Evolutionary conservation across 2,797 vertebrate species (phyloP), one percentile per base, ranked within the genome.

Genomic region (Sebastes umbrosus): DNA sequence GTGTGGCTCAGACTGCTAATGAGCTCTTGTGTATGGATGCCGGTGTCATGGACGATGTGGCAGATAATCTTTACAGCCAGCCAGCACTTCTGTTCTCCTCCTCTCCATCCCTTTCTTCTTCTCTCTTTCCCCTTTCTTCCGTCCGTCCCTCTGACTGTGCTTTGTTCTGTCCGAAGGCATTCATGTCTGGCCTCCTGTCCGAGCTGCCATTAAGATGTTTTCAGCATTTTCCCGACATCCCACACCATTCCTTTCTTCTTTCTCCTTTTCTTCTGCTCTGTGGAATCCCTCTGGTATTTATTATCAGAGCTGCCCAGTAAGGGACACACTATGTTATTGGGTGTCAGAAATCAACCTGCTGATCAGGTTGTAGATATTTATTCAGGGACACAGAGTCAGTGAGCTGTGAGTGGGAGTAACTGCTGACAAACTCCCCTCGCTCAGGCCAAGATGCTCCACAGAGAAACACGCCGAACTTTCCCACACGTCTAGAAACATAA

Each of bases 1-100:
- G 92, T 84, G 82, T 77, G 86, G 57, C 80, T 84, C 79, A 67
- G 87, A 93, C 93, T 93, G 87, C 94, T 95, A 94, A 96, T 95
- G 92, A 93, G 87, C 60, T 22, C 80, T 84, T 32, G 60, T 22
- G 60, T 22, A 20, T 12, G 60, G 14, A 46, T 75, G 55, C 73
- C 60, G 32, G 81, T 66, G 78, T 88, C 75, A 65, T 36, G 82
- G 82, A n/a, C 46, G 13, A 27, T 65, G 67, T 86, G 75, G 71
- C 79, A 86, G 75, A 87, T 85, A 83, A 88, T 92, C 87, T 89
- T 86, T 91, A 83, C 20, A 78, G 77, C 14, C 29, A 31, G 29
- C 31, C 69, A 65, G 79, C 57, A 36, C 70, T 63, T 67, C 64
- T 80, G 70, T 79, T 83, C 77, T 67, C 63, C 52, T 75, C 67